These are phyloP conservation scores for Typhlichthys subterraneus DNA, from an alignment of 2,797 vertebrate species.

Conservation along the genomic window DNA sequence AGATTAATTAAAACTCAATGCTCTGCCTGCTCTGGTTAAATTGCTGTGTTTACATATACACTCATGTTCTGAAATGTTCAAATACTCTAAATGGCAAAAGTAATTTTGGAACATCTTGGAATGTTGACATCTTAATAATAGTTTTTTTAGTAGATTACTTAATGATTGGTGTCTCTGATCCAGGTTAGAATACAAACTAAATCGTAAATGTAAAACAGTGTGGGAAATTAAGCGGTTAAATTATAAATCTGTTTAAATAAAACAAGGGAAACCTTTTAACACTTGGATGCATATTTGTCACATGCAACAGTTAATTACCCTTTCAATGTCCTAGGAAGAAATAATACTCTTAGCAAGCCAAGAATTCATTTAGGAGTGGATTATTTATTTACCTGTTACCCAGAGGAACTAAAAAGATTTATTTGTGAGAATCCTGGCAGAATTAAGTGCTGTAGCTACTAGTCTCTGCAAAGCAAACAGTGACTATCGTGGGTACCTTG, in stretches of 20 bases:
- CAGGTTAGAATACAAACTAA: slow-evolving; percentile 1
- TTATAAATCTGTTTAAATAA: slow-evolving; percentile 9
- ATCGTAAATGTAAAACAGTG: too few relatives aligned
- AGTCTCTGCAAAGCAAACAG: not conserved
- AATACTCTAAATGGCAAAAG: too few relatives aligned
- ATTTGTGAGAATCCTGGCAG: slow-evolving; percentile 20
- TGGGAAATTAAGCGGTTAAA: slow-evolving; percentile 1
- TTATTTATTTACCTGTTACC: slow-evolving; percentile 49
- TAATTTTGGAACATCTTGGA: too few relatives aligned
- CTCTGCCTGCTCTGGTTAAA: slow-evolving; percentile 24
- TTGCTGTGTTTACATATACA: slow-evolving; percentile 31
- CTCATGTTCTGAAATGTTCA: not conserved
- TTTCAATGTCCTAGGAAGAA: slow-evolving; percentile 38
- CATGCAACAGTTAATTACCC: slow-evolving; percentile 46
- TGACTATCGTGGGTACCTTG: not conserved
- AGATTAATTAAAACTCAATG: slow-evolving; percentile 48
- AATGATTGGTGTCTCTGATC: not conserved
- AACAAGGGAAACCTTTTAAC: slow-evolving; percentile 20
- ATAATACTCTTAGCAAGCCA: slow-evolving; percentile 33
- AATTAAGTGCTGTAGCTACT: slow-evolving; percentile 11
- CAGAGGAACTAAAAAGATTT: slow-evolving; percentile 27
- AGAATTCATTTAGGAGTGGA: slow-evolving; percentile 32
- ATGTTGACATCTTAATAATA: not conserved
- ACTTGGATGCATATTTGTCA: slow-evolving; percentile 39
- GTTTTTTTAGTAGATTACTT: too few relatives aligned